Evolutionary conservation across 2,113 vertebrate genomes (phyloP), one percentile per base, ranked within the genome.

Genomic region (Garra rufa): DNA sequence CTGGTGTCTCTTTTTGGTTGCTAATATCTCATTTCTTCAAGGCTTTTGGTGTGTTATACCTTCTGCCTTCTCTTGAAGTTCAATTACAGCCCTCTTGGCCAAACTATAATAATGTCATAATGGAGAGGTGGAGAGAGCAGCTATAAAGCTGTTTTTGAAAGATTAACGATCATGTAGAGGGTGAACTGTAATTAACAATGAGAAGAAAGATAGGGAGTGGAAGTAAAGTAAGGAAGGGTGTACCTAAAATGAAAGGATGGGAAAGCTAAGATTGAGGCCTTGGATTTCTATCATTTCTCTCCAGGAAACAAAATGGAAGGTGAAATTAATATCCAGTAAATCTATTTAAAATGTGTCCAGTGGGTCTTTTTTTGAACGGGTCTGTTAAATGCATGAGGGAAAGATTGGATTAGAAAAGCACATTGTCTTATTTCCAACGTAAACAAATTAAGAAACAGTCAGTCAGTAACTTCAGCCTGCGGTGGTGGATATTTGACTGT

Each of bases 21-120:
- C 76, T 76, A 19, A 76, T 77, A 69, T 85, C 91, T 92, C 91
- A 91, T 93, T 92, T 91, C 87, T 92, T 91, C 11, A 10, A 81
- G 79, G 46, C 63, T n/a, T 52, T 48, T 30, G 76, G 76, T 63
- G 77, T 65, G 2, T 21, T 30, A 0, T 80, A 80, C n/a, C 92
- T 93, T 91, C 91, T 92, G 91, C 91, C 92, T 93, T 65, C 89
- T 90, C 86, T 87, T 87, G 82, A 82, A 71, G 59, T 85, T 77
- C 91, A 94, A 95, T 95, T 95, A 95, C 90, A 94, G 93, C 90
- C 88, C 85, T 93, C 63, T 85, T 85, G 87, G 91, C 92, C 86
- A 92, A 91, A 92, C 94, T 94, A 94, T 95, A 94, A 95, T 94
- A 94, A 92, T 88, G 89, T 92, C 91, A 94, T 94, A 93, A 95